phyloP scores from a whole-genome alignment of 2,888 invertebrate species.

The Brachyopa scutellaris region DNA sequence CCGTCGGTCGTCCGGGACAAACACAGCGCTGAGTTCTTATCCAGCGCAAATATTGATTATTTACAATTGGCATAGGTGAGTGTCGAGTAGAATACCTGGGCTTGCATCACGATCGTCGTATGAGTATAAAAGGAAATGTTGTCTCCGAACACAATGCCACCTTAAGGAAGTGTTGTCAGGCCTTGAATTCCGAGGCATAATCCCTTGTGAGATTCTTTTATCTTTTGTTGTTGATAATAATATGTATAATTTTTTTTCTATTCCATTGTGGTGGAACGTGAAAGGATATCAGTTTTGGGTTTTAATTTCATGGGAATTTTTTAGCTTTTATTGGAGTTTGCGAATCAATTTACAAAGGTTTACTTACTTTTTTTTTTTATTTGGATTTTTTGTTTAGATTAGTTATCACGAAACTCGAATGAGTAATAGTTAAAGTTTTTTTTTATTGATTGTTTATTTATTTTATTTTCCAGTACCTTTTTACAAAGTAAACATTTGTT shows the following conservation, averaged over 20 bases:
- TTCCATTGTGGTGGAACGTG: too few relatives aligned
- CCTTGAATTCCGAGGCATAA: constrained; percentile 38
- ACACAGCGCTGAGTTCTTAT: constrained; percentile 18
- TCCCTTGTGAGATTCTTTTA: constrained; percentile 23
- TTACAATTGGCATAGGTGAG: constrained; percentile 56
- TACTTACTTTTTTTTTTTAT: background rate
- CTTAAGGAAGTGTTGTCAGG: constrained; percentile 14
- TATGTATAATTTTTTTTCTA: background rate
- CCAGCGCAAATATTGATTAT: constrained; percentile 56
- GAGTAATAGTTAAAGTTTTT: background rate
- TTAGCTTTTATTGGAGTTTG: constrained; percentile 1
- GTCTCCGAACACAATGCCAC: constrained; percentile 5
- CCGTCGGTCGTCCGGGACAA: too few relatives aligned
- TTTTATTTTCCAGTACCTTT: background rate
- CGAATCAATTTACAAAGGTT: background rate
- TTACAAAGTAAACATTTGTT: background rate
- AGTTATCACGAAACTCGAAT: background rate
- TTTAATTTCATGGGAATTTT: constrained; percentile 12
- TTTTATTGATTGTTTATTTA: constrained; percentile 1
- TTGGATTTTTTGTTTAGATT: background rate
- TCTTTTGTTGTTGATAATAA: constrained; percentile 8
- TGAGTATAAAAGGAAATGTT: constrained; percentile 11
- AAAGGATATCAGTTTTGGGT: background rate
- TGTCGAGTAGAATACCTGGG: constrained; percentile 10
- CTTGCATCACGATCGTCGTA: constrained; percentile 9